A percentile compares a stretch with the other conserved stretches of the same genome.
Conservation (phyloP, 2,888 invertebrate genomes). For the Drosophila prostipennis region DNA sequence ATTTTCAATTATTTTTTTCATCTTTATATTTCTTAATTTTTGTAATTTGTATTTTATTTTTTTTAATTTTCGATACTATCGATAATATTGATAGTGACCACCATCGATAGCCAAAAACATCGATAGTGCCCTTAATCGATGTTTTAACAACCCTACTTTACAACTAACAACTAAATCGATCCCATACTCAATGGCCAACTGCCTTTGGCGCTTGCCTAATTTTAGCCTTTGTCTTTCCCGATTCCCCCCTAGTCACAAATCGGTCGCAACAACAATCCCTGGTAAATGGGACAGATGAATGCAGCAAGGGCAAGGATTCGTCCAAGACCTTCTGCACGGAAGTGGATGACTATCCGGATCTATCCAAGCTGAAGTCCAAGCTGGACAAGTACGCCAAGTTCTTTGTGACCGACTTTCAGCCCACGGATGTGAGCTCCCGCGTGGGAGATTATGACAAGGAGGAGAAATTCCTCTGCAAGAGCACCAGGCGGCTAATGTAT, state of each 20-base stretch:
- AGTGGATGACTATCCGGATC: constrained; percentile 84
- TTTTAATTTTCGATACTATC: no score
- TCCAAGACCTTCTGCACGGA: constrained; percentile 84
- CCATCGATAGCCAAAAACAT: no score
- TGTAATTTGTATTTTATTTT: no score
- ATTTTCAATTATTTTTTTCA: no score
- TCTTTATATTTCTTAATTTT: no score
- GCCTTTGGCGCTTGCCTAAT: constrained; percentile 56
- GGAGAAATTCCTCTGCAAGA: constrained; percentile 85
- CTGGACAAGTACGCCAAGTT: constrained; percentile 74
- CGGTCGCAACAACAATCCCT: not conserved
- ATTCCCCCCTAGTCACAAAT: constrained; percentile 43
- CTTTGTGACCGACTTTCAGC: constrained; percentile 83
- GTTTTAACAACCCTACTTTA: no score
- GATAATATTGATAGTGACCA: no score
- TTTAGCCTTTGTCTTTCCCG: constrained; percentile 69
- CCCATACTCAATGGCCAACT: constrained; percentile 47
- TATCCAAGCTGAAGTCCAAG: constrained; percentile 77
- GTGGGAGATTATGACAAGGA: constrained; percentile 70
- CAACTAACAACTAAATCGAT: constrained; percentile 62
- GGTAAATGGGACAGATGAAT: constrained; percentile 17
- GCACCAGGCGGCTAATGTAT: constrained; percentile 84
- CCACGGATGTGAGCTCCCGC: constrained; percentile 85
- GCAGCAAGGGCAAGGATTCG: constrained; percentile 68
- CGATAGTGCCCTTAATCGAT: no score